Conservation (phyloP, 2,113 vertebrate species). For the Nothobranchius furzeri region DNA sequence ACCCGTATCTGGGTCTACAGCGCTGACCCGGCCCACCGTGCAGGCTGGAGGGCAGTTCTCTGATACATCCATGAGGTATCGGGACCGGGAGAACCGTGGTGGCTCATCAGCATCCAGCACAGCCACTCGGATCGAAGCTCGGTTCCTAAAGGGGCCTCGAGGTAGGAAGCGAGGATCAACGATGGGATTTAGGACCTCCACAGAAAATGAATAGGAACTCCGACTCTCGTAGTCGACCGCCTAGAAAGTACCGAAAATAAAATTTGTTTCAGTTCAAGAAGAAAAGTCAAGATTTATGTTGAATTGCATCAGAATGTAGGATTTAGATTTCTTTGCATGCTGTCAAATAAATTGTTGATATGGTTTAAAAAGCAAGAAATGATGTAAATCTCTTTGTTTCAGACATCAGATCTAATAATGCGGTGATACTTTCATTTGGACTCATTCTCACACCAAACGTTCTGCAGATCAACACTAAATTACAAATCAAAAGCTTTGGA, state of each 20-base stretch:
- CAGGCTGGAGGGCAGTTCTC: conserved; percentile 85
- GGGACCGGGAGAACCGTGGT: conserved; percentile 81
- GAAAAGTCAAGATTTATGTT: neutral
- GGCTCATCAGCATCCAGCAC: conserved; percentile 90
- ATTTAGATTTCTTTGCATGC: neutral
- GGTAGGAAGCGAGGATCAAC: conserved; percentile 89
- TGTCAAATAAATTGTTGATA: conserved; percentile 33
- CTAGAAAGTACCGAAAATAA: conserved; percentile 57
- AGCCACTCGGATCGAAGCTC: conserved; percentile 82
- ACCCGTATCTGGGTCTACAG: conserved; percentile 85
- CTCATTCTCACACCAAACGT: conserved; percentile 35
- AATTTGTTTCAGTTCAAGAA: neutral
- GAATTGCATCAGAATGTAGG: neutral
- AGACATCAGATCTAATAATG: conserved; percentile 31
- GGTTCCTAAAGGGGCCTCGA: conserved; percentile 88
- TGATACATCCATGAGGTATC: conserved; percentile 84
- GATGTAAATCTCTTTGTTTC: conserved; percentile 32
- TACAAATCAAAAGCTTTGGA: conserved; percentile 52
- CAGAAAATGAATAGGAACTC: conserved; percentile 86
- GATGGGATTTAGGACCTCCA: conserved; percentile 89
- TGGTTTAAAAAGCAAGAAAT: conserved; percentile 24
- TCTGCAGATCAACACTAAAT: conserved; percentile 42
- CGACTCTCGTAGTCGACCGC: conserved; percentile 87
- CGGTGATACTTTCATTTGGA: conserved; percentile 42
- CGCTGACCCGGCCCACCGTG: conserved; percentile 83